These are phyloP conservation scores for Rhodophaea formosa DNA, from an alignment of 2,888 invertebrate genomes.

Conservation along the genomic window DNA sequence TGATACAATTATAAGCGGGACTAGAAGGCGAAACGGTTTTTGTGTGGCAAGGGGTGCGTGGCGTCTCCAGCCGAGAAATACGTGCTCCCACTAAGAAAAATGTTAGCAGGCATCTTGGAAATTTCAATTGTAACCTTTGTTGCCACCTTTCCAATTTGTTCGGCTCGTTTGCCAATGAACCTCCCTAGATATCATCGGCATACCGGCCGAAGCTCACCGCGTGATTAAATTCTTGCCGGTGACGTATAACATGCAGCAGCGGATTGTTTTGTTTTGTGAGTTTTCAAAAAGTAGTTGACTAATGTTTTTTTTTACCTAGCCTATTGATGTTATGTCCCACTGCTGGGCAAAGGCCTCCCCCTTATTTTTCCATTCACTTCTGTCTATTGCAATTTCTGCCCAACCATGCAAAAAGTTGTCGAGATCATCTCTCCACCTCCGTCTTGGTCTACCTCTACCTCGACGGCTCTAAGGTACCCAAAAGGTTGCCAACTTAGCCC, in stretches of 20 bases:
- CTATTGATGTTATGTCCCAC: too few species aligned
- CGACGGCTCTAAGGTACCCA: too few species aligned
- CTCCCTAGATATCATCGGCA: constrained; percentile 70
- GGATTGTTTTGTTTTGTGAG: constrained; percentile 52
- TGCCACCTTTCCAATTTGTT: constrained; percentile 70
- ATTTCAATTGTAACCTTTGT: constrained; percentile 77
- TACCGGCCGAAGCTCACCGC: constrained; percentile 64
- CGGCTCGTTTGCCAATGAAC: constrained; percentile 61
- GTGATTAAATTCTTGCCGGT: constrained; percentile 74
- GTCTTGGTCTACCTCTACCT: too few species aligned
- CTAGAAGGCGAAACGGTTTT: constrained; percentile 42
- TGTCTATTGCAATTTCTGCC: too few species aligned
- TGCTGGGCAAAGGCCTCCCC: too few species aligned
- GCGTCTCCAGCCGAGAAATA: constrained; percentile 62
- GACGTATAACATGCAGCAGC: constrained; percentile 50
- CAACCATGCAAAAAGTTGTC: too few species aligned
- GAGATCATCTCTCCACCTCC: too few species aligned
- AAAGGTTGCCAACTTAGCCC: too few species aligned
- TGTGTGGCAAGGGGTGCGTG: constrained; percentile 51
- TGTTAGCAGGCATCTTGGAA: constrained; percentile 72
- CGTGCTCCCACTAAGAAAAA: constrained; percentile 72
- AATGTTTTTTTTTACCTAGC: too few species aligned
- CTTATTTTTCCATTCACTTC: too few species aligned
- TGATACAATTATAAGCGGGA: constrained; percentile 57
- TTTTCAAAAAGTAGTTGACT: too few species aligned